Conservation (phyloP, 2,797 vertebrate species). For the Platyrinchus mystaceus region DNA sequence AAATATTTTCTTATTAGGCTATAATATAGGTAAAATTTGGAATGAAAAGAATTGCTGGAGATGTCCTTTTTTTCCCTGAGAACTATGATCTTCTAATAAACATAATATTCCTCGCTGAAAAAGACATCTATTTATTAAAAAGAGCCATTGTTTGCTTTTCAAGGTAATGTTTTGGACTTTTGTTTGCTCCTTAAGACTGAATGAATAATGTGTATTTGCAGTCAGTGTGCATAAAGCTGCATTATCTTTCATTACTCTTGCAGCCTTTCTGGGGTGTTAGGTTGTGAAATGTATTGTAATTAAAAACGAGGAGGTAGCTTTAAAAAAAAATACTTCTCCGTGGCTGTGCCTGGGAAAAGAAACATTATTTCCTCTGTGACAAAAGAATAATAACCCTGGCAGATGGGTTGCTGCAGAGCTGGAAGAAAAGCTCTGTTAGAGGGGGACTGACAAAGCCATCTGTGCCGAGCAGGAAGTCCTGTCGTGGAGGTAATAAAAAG, state of each 20-base stretch:
- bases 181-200: constrained; percentile 5
- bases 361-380: constrained; percentile 61
- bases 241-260: constrained; percentile 41
- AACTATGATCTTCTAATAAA: constrained; percentile 24
- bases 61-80: background rate
- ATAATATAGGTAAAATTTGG: background rate
- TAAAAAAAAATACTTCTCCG: constrained; percentile 46
- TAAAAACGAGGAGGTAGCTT: constrained; percentile 44
- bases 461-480: constrained; percentile 12
- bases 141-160: constrained; percentile 16
- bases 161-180: constrained; percentile 7
- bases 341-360: constrained; percentile 25
- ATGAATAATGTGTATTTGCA: constrained; percentile 31
- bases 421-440: constrained; percentile 40
- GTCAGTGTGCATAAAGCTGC: background rate
- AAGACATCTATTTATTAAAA: constrained; percentile 2
- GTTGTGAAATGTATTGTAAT: constrained; percentile 51
- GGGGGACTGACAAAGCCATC: constrained; percentile 39
- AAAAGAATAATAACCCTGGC: constrained; percentile 63
- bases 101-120: background rate
- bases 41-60: background rate
- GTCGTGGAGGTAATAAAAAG: background rate
- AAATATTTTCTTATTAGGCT: constrained; percentile 9
- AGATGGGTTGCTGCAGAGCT: constrained; percentile 58
- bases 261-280: constrained; percentile 8